Conservation (phyloP, 2,888 invertebrate genomes). For the Drosophila villosipedis region DNA sequence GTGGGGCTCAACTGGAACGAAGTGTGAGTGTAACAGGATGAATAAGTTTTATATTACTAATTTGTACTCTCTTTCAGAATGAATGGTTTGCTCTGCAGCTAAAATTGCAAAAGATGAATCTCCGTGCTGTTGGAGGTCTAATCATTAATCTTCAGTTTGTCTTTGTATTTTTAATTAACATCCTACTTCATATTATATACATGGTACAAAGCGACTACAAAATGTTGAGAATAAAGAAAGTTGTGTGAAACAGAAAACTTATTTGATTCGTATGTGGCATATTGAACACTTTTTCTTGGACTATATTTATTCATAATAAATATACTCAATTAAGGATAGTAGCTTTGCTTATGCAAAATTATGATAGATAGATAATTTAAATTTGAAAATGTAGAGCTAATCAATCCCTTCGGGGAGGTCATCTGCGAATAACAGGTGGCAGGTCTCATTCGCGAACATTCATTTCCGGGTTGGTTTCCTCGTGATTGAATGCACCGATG, state of each 20-base stretch:
- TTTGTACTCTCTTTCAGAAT: constrained; percentile 22
- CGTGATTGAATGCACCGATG: too few species aligned
- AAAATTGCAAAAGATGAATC: constrained; percentile 21
- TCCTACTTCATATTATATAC: constrained; percentile 42
- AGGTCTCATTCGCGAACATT: too few species aligned
- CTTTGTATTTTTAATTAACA: constrained; percentile 15
- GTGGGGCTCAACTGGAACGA: constrained; percentile 13
- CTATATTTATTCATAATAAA: too few species aligned
- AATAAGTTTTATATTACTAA: background rate
- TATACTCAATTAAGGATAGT: too few species aligned
- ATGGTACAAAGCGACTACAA: constrained; percentile 43
- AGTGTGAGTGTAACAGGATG: constrained; percentile 18
- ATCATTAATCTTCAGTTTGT: constrained; percentile 21
- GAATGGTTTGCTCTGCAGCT: constrained; percentile 45
- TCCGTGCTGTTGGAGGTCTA: constrained; percentile 19
- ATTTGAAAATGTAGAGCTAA: too few species aligned
- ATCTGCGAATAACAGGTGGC: background rate
- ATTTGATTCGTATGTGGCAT: too few species aligned
- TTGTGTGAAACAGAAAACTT: background rate
- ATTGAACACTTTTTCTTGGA: too few species aligned
- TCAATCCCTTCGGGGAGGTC: too few species aligned
- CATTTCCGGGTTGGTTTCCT: too few species aligned
- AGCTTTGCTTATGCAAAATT: background rate
- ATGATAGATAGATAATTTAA: too few species aligned
- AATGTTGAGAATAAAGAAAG: background rate